Evolutionary conservation across 1,140 invertebrate species (phyloP), one percentile per base, ranked within the genome.

Genomic region (Sweltsa coloradensis): DNA sequence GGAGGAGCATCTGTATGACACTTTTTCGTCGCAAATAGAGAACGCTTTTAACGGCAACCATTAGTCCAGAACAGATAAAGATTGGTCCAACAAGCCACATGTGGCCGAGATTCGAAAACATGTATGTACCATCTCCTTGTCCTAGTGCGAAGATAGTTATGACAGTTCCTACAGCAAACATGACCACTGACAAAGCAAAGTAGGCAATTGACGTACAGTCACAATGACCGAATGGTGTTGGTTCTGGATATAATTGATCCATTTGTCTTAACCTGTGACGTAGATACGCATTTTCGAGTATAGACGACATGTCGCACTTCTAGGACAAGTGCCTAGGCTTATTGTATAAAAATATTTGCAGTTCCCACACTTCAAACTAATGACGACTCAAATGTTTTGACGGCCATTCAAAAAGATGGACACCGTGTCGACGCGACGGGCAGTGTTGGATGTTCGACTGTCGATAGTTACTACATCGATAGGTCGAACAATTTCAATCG

Each of bases 21-120:
- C 74, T 77, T 59, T 79, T 78, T 58, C 74, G 70, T 52, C 77
- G 61, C 39, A 79, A 63, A 60, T 79, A 79, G 25, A 81, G 59
- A 64, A 79, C 74, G 56, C 75, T 78, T 58, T 78, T 79, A 2
- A 79, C 73, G 37, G 75, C 78, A 26, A 81, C 71, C 76, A 79
- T 78, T 53, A 79, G 69, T 41, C 76, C 77, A 29, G 75, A 78
- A 63, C 76, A 76, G 51, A 79, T 78, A 60, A 78, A 78, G 56
- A 80, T 74, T 11, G 77, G 77, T 50, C 77, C 78, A 16, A 79
- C 73, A 5, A 79, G 65, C 77, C 77, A 81, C 75, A 79, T 77
- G 61, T 78, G 75, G 26, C 74, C 46, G n/a, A 47, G 18, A 29
- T 24, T 47, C 16, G 22, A 16, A 19, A 47, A 47, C 23, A 47